phyloP scores from a whole-genome alignment of 2,888 invertebrate species.

The Brenthis daphne region DNA sequence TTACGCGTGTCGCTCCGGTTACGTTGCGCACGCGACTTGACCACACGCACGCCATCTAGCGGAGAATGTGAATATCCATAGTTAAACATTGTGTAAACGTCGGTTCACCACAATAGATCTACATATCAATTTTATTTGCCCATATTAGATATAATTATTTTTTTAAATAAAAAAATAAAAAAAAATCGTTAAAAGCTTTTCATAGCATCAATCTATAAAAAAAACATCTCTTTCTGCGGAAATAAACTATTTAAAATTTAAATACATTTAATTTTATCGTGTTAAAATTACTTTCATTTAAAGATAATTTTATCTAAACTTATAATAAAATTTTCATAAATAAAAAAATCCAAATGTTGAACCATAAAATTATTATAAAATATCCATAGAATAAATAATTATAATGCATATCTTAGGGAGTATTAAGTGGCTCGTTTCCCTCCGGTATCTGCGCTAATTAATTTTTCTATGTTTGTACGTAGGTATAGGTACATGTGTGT shows the following conservation, averaged over 20 bases:
- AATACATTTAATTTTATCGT: too few species aligned
- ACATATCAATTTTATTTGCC: constrained; percentile 11
- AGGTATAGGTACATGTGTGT: too few species aligned
- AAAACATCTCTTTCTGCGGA: too few species aligned
- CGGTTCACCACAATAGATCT: constrained; percentile 35
- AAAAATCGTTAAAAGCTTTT: too few species aligned
- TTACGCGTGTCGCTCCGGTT: constrained; percentile 79
- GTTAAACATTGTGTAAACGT: constrained; percentile 45
- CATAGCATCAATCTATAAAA: too few species aligned
- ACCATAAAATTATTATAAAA: neutral
- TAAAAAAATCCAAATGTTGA: too few species aligned
- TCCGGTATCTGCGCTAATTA: neutral
- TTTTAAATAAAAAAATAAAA: neutral
- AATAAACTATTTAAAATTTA: too few species aligned
- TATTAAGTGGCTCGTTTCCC: neutral
- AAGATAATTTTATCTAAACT: too few species aligned
- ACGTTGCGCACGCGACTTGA: constrained; percentile 79
- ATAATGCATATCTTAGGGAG: neutral
- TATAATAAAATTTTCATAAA: too few species aligned
- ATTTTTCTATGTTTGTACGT: neutral
- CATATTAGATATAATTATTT: neutral
- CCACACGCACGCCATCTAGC: constrained; percentile 80
- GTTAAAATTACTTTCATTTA: too few species aligned
- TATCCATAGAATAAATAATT: neutral
- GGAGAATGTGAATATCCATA: constrained; percentile 56